These are phyloP conservation scores for Zaprionus obscuricornis DNA, from an alignment of 2,888 invertebrate species.

Conservation along the genomic window DNA sequence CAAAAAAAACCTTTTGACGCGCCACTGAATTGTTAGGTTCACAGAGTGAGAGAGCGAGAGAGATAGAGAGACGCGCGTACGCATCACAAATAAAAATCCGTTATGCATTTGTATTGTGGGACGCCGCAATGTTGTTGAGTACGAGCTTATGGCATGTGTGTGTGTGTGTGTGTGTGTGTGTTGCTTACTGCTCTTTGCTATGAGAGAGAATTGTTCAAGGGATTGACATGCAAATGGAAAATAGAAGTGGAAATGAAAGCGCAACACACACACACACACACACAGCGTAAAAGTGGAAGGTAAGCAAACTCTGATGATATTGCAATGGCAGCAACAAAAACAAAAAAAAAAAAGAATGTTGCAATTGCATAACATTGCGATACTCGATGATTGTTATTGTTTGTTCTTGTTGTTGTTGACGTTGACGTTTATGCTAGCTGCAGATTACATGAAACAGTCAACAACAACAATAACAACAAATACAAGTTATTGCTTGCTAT, in stretches of 20 bases:
- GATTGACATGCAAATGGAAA: conserved; percentile 13
- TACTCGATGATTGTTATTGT: no score
- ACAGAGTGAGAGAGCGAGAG: no score
- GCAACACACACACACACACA: no score
- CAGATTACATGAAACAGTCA: not conserved
- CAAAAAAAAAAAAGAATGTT: no score
- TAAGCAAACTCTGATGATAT: no score
- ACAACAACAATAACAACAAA: not conserved
- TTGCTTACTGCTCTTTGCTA: no score
- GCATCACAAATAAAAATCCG: conserved; percentile 52
- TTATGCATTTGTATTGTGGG: conserved; percentile 50
- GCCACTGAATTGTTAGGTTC: conserved; percentile 13
- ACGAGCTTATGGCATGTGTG: no score
- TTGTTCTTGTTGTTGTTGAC: not conserved
- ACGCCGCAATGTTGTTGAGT: conserved; percentile 34
- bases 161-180: no score
- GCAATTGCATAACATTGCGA: no score
- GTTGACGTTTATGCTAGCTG: conserved; percentile 1
- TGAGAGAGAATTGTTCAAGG: conserved; percentile 17
- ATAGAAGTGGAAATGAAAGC: conserved; percentile 8
- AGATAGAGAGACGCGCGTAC: conserved; percentile 19
- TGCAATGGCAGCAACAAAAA: no score
- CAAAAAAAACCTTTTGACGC: conserved; percentile 13
- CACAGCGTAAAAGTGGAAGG: no score
- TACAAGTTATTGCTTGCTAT: no score